Evolutionary conservation across 2,113 vertebrate genomes (phyloP).

Genomic region (Microcebus murinus): DNA sequence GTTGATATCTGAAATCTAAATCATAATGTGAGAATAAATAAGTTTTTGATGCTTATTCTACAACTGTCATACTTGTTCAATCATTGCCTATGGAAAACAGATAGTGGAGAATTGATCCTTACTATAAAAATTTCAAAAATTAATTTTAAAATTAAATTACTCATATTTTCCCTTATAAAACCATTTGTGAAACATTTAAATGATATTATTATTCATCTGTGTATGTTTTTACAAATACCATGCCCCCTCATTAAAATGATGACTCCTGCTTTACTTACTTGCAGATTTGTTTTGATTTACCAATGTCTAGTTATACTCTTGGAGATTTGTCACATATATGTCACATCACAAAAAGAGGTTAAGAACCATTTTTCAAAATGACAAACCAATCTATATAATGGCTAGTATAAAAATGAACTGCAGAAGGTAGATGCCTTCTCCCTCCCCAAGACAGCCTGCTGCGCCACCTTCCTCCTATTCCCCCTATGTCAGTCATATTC

Average conservation of each 20-base stretch:
- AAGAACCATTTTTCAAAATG: neutral
- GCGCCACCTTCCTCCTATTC: too few species aligned
- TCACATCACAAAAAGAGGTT: neutral
- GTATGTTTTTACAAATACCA: neutral
- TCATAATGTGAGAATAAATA: neutral
- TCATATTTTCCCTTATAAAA: neutral
- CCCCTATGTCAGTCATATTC: neutral
- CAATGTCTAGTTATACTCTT: neutral
- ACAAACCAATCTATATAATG: neutral
- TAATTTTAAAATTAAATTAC: neutral
- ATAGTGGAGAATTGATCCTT: neutral
- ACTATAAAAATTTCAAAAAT: neutral
- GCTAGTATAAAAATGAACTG: neutral
- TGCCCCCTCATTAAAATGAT: neutral
- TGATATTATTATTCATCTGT: neutral
- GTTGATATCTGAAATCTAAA: neutral
- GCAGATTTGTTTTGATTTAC: neutral
- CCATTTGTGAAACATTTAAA: neutral
- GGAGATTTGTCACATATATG: neutral
- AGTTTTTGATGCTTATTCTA: neutral
- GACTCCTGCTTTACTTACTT: neutral
- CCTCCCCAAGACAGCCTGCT: neutral
- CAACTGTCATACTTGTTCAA: neutral
- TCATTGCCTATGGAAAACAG: neutral
- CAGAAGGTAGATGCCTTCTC: neutral